These are phyloP conservation scores for Lordiphosa mommai DNA, from an alignment of 1,140 invertebrate species.

Conservation along the genomic window DNA sequence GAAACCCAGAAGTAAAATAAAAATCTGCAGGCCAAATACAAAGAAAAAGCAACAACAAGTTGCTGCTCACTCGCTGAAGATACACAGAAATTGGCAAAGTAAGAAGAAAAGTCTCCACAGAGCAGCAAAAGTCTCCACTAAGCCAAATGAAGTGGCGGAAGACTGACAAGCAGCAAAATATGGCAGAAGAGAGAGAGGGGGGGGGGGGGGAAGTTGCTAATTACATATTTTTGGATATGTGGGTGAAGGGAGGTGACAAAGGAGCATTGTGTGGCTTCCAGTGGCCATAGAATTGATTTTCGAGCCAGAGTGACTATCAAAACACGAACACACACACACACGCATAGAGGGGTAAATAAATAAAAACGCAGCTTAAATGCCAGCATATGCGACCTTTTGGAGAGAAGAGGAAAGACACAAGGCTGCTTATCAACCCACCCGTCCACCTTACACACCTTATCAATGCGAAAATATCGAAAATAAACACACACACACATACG, in stretches of 20 bases:
- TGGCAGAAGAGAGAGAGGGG: background rate
- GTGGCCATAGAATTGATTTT: conserved; percentile 40
- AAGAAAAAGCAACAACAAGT: conserved; percentile 68
- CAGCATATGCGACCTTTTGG: conserved; percentile 59
- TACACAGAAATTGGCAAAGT: conserved; percentile 59
- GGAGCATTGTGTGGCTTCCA: conserved; percentile 47
- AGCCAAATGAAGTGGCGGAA: conserved; percentile 34
- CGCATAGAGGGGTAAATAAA: conserved; percentile 30
- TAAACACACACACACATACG: conserved; percentile 39
- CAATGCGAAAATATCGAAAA: conserved; percentile 56
- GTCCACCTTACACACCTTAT: conserved; percentile 31
- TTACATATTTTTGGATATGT: conserved; percentile 36
- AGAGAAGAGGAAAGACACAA: conserved; percentile 7
- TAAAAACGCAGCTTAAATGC: conserved; percentile 47
- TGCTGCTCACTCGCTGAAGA: conserved; percentile 51
- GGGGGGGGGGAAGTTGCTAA: conserved; percentile 27
- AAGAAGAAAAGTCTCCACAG: conserved; percentile 28
- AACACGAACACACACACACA: background rate
- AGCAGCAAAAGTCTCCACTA: conserved; percentile 47
- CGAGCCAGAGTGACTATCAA: background rate
- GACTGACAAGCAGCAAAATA: conserved; percentile 42
- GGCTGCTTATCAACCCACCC: conserved; percentile 32
- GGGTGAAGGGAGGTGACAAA: background rate
- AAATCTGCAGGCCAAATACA: conserved; percentile 16
- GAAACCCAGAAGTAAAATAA: conserved; percentile 49